Percentiles rank a stretch among this genome's conserved stretches.
phyloP scores from a whole-genome alignment of 2,888 invertebrate genomes.

The Polymixis lichenea region DNA sequence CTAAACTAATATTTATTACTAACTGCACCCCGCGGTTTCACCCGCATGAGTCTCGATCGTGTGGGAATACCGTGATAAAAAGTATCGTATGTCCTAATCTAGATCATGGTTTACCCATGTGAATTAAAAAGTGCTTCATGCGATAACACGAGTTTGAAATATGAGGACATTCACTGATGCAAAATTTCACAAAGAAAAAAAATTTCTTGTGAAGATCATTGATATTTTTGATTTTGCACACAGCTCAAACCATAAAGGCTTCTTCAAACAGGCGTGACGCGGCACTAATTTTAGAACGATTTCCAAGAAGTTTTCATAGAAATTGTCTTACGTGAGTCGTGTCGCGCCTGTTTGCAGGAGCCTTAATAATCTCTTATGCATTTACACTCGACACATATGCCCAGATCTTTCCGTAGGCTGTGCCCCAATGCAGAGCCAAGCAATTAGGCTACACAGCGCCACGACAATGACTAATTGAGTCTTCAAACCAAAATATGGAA shows the following conservation, averaged over 20 bases:
- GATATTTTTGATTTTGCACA: neutral
- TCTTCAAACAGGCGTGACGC: too few species aligned
- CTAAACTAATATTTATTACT: neutral
- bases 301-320: too few species aligned
- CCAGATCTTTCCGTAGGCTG: neutral
- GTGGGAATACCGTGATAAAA: too few species aligned
- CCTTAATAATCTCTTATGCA: too few species aligned
- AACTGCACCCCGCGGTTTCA: too few species aligned
- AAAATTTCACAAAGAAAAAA: neutral
- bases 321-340: too few species aligned
- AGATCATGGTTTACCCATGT: too few species aligned
- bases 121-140: neutral
- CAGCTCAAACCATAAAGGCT: neutral
- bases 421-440: neutral
- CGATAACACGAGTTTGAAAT: neutral
- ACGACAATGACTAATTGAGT: neutral
- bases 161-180: too few species aligned
- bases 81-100: too few species aligned
- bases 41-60: too few species aligned
- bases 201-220: neutral
- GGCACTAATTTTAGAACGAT: too few species aligned
- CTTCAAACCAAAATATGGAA: slow-evolving; percentile 6
- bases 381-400: neutral
- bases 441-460: neutral
- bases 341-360: too few species aligned